Evolutionary conservation across 2,888 invertebrate species (phyloP).

Genomic region (Elgonia sp.): DNA sequence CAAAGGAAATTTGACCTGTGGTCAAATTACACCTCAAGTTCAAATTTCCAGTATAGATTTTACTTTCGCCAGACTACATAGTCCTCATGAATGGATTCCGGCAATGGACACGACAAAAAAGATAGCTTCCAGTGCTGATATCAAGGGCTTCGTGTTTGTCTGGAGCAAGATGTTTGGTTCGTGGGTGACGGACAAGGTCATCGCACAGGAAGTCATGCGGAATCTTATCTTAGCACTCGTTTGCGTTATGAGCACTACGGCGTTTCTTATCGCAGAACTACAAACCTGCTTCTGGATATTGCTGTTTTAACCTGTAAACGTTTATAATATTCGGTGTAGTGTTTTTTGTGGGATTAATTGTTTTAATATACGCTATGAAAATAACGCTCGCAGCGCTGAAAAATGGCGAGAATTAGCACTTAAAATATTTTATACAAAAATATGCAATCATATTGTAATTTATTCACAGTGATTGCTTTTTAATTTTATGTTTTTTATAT

Average conservation of each 20-base stretch:
- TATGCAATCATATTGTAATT: no score
- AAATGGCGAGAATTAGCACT: no score
- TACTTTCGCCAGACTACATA: conserved; percentile 88
- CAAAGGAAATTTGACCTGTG: conserved; percentile 89
- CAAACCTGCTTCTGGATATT: conserved; percentile 94
- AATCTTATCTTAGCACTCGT: conserved; percentile 92
- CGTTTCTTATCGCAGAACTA: conserved; percentile 92
- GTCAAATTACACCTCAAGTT: conserved; percentile 88
- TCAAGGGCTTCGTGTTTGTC: conserved; percentile 90
- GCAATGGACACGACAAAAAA: conserved; percentile 91
- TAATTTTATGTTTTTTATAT: no score
- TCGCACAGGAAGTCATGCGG: conserved; percentile 92
- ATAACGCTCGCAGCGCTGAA: no score
- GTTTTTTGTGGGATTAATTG: no score
- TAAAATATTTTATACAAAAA: no score
- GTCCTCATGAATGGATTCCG: conserved; percentile 91
- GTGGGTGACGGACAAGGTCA: conserved; percentile 93
- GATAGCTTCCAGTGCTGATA: conserved; percentile 88
- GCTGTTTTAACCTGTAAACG: no score
- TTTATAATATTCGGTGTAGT: no score
- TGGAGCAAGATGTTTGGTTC: conserved; percentile 92
- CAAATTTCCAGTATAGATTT: conserved; percentile 90
- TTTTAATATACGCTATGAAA: no score
- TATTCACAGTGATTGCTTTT: no score
- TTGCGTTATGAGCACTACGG: conserved; percentile 94